phyloP scores from a whole-genome alignment of 1,140 invertebrate genomes.

The Drosophila sucinea region DNA sequence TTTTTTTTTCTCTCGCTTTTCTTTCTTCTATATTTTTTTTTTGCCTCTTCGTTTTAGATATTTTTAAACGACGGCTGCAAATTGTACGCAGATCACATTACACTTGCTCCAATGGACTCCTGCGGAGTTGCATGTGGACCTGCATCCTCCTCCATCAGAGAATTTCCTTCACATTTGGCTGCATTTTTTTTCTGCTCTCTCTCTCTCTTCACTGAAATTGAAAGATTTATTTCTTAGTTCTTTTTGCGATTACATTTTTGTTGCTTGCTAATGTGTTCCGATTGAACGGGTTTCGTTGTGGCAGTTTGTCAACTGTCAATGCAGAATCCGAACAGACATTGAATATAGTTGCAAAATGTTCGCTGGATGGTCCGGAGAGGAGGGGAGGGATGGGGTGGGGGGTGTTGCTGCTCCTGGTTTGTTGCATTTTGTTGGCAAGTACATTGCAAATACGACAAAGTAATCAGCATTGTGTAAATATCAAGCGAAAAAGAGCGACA shows the following conservation, averaged over 20 bases:
- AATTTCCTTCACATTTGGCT: constrained; percentile 74
- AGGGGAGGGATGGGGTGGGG: neutral
- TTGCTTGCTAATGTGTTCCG: constrained; percentile 73
- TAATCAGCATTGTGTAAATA: constrained; percentile 69
- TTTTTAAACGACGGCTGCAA: constrained; percentile 74
- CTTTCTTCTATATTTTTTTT: neutral
- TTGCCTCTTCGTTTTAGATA: constrained; percentile 8
- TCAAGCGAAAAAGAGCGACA: constrained; percentile 43
- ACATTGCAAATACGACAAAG: constrained; percentile 59
- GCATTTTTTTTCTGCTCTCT: constrained; percentile 49
- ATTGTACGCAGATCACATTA: constrained; percentile 80
- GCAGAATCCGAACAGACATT: constrained; percentile 50
- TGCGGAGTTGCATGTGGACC: constrained; percentile 46
- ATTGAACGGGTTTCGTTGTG: constrained; percentile 59
- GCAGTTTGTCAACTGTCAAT: constrained; percentile 76
- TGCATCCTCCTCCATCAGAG: constrained; percentile 46
- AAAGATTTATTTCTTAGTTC: constrained; percentile 82
- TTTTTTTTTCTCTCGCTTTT: neutral
- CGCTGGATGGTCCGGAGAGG: too few species aligned
- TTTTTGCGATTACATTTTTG: constrained; percentile 71
- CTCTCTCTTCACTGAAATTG: constrained; percentile 63
- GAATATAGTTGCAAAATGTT: constrained; percentile 35
- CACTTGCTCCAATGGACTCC: constrained; percentile 40
- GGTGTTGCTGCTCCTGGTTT: neutral
- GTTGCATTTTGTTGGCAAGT: constrained; percentile 64